These are phyloP conservation scores for Urocynchramus pylzowi DNA, from an alignment of 2,113 vertebrate species.

Conservation along the genomic window DNA sequence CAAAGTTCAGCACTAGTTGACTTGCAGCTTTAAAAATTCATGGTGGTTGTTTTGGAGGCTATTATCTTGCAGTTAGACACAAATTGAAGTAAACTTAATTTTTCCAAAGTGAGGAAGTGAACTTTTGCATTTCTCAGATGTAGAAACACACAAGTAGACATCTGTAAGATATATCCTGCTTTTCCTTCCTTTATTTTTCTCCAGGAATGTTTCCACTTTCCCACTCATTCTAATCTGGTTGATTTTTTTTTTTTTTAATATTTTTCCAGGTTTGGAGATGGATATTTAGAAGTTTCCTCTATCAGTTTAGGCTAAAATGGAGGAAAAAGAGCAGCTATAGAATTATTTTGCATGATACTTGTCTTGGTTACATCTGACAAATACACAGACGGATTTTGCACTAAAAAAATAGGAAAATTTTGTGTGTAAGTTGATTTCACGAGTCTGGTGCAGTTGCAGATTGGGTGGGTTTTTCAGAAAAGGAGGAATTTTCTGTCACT, in stretches of 20 bases:
- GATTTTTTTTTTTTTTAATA: not conserved
- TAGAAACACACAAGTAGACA: accelerated
- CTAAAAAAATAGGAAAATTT: not conserved
- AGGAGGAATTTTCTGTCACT: not conserved
- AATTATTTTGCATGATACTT: not conserved
- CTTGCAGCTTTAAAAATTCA: not conserved
- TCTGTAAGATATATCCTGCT: not conserved
- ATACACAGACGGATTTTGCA: accelerated
- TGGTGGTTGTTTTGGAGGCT: not conserved
- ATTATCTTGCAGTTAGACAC: not conserved
- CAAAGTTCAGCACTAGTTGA: not conserved
- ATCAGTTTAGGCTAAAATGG: not conserved
- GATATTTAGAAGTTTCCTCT: not conserved
- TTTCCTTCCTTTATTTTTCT: not conserved
- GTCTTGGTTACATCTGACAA: not conserved
- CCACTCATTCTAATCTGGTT: not conserved
- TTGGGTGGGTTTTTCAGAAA: not conserved
- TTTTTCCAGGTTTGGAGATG: not conserved
- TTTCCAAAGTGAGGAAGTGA: not conserved
- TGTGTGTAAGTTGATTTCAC: not conserved
- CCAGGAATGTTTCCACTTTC: not conserved
- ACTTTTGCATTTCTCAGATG: not conserved
- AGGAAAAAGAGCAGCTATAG: not conserved
- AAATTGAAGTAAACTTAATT: not conserved
- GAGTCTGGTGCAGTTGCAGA: not conserved